Evolutionary conservation across 2,797 vertebrate genomes (phyloP).

Genomic region (Siniperca scherzeri): DNA sequence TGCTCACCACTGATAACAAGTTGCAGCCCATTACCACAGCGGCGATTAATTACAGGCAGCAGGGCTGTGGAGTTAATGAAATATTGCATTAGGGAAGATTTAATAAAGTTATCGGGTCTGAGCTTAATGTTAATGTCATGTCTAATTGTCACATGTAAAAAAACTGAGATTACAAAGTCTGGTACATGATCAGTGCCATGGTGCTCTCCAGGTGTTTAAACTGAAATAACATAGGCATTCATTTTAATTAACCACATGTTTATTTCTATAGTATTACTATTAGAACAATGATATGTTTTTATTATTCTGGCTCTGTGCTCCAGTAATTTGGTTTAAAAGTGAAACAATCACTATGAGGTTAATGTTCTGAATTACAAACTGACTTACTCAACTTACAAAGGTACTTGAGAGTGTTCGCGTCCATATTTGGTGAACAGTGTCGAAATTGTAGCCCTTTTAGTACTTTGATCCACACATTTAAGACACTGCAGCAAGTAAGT

Average conservation of each 20-base stretch:
- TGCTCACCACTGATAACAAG: slow-evolving; percentile 54
- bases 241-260: background rate
- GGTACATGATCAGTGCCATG: background rate
- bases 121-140: slow-evolving; percentile 7
- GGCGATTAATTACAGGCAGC: slow-evolving; percentile 73
- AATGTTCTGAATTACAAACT: background rate
- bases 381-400: background rate
- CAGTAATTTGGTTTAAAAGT: background rate
- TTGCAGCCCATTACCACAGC: slow-evolving; percentile 65
- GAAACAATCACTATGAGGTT: background rate
- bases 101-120: slow-evolving; percentile 25
- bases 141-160: slow-evolving; percentile 15
- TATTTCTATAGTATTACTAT: background rate
- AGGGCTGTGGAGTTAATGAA: slow-evolving; percentile 55
- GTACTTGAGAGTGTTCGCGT: background rate
- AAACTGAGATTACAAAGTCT: slow-evolving; percentile 3
- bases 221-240: background rate
- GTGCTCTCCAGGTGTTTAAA: slow-evolving; percentile 2
- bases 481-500: background rate
- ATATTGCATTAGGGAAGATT: slow-evolving; percentile 53
- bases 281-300: background rate
- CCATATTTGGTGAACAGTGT: background rate
- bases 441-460: background rate
- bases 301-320: background rate
- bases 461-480: background rate